Evolutionary conservation across 2,888 invertebrate genomes (phyloP).

Genomic region (Drosophila quinaria): DNA sequence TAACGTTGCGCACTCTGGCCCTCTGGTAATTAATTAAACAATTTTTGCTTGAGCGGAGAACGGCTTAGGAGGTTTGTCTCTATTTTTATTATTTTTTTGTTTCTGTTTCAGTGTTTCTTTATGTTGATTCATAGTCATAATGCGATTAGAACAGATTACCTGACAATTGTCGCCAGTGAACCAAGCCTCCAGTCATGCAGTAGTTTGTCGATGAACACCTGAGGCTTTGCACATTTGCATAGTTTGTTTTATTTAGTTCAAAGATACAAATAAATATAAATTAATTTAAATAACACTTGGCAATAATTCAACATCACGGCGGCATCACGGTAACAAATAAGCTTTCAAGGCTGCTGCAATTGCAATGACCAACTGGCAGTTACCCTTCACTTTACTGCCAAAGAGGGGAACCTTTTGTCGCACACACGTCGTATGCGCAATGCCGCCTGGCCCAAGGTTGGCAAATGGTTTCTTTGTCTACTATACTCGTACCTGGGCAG

Average conservation of each 20-base stretch:
- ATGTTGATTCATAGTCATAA: constrained; percentile 58
- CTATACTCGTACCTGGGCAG: constrained; percentile 37
- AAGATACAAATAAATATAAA: constrained; percentile 67
- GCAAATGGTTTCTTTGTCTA: constrained; percentile 70
- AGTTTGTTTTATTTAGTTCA: constrained; percentile 75
- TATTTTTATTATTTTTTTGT: constrained; percentile 16
- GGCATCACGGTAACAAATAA: constrained; percentile 51
- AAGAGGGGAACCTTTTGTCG: constrained; percentile 51
- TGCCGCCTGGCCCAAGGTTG: constrained; percentile 65
- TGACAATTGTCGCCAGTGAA: constrained; percentile 67
- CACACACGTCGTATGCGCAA: constrained; percentile 48
- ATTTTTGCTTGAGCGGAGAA: constrained; percentile 50
- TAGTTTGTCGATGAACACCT: constrained; percentile 57
- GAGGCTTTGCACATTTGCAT: constrained; percentile 72
- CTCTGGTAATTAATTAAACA: constrained; percentile 62
- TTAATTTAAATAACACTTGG: constrained; percentile 77
- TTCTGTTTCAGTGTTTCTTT: constrained; percentile 10
- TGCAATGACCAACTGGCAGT: constrained; percentile 62
- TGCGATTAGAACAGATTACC: constrained; percentile 83
- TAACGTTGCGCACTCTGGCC: constrained; percentile 3
- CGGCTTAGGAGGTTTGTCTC: constrained; percentile 21
- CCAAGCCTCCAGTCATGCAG: constrained; percentile 20
- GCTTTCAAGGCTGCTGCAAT: constrained; percentile 69
- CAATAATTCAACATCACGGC: constrained; percentile 70
- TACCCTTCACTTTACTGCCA: constrained; percentile 72